A percentile compares a stretch with the other conserved stretches of the same genome.
Evolutionary conservation across 2,888 invertebrate species (phyloP).

Genomic region (Hetaerina titia): DNA sequence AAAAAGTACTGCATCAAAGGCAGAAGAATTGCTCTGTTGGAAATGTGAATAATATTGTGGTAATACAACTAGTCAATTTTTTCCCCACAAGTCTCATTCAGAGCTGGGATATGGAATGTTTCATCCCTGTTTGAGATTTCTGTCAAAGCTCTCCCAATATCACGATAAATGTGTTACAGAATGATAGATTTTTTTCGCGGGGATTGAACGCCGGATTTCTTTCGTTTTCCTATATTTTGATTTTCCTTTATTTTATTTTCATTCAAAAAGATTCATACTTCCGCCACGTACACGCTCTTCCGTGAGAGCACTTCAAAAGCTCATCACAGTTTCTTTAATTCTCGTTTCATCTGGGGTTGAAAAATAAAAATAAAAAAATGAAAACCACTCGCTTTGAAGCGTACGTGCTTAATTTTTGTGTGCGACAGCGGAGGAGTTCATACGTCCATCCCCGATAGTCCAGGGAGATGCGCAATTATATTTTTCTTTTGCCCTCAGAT

Average conservation of each 20-base stretch:
- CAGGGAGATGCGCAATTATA: neutral
- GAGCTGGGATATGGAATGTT: neutral
- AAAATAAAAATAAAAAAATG: neutral
- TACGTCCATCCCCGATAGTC: neutral
- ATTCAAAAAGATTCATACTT: neutral
- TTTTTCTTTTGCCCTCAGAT: neutral
- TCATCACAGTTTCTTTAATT: conserved; percentile 25
- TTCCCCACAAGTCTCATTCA: neutral
- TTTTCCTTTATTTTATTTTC: neutral
- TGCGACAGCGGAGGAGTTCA: neutral
- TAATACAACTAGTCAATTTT: neutral
- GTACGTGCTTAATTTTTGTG: neutral
- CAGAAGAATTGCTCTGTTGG: neutral
- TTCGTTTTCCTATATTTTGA: neutral
- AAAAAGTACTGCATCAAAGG: neutral
- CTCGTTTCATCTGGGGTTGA: neutral
- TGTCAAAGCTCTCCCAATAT: neutral
- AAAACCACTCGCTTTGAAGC: neutral
- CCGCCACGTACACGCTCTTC: neutral
- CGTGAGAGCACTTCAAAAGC: neutral
- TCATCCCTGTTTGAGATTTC: neutral
- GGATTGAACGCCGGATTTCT: neutral
- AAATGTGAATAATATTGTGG: neutral
- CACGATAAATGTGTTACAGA: neutral
- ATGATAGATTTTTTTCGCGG: neutral